Evolutionary conservation across 1,140 invertebrate genomes (phyloP).

Genomic region (Pogonognathellus flavescens): DNA sequence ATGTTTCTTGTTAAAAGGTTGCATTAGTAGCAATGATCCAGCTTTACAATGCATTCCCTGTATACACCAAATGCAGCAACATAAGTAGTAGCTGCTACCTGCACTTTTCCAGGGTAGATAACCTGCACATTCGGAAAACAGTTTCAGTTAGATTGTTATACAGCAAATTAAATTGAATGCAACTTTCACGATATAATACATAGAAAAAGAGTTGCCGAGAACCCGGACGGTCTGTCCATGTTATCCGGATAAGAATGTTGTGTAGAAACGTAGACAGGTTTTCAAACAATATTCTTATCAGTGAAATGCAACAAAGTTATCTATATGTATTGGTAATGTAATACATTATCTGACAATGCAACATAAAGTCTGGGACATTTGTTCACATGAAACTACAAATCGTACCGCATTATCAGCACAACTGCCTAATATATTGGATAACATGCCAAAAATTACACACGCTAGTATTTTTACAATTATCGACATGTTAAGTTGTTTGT

Average conservation of each 20-base stretch:
- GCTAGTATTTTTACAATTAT: not conserved
- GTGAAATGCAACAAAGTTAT: not conserved
- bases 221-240: not conserved
- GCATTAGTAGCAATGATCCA: too few relatives aligned
- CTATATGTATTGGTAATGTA: not conserved
- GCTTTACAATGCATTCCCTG: too few relatives aligned
- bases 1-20: too few relatives aligned
- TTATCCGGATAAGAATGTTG: not conserved
- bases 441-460: not conserved
- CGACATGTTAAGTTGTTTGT: too few relatives aligned
- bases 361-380: not conserved
- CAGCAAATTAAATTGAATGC: constrained; percentile 1
- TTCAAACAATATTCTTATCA: constrained; percentile 28
- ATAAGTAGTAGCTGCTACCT: too few relatives aligned
- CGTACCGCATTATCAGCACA: not conserved
- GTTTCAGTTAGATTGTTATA: not conserved
- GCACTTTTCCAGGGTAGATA: too few relatives aligned
- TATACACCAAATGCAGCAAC: too few relatives aligned
- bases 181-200: not conserved
- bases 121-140: not conserved
- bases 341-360: constrained; percentile 4
- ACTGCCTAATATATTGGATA: not conserved
- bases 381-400: not conserved
- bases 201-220: not conserved
- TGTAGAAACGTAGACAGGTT: not conserved